These are phyloP conservation scores for Scrobipalpa atriplicella DNA, from an alignment of 2,888 invertebrate species.

Conservation along the genomic window DNA sequence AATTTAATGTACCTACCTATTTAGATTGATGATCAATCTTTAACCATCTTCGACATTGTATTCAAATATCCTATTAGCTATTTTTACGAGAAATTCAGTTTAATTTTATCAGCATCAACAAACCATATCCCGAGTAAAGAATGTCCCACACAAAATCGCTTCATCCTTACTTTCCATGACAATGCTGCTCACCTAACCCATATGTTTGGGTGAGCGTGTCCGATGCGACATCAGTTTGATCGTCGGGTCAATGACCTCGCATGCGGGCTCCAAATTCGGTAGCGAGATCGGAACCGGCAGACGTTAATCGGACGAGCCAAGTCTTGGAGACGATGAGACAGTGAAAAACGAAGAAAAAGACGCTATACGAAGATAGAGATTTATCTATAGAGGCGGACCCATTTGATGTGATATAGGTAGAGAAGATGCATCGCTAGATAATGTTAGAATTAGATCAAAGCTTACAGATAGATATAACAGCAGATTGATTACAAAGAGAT, in stretches of 20 bases:
- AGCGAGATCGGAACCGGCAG: conserved; percentile 37
- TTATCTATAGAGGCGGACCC: conserved; percentile 32
- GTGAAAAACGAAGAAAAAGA: conserved; percentile 30
- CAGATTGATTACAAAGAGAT: background rate
- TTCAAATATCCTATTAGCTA: no score
- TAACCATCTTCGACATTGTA: no score
- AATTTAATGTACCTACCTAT: no score
- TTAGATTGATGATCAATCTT: no score
- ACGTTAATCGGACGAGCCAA: conserved; percentile 69
- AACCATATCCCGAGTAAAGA: background rate
- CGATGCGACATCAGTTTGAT: conserved; percentile 35
- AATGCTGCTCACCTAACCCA: conserved; percentile 24
- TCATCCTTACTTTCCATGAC: conserved; percentile 17
- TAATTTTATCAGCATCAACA: no score
- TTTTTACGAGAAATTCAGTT: no score
- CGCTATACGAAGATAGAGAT: conserved; percentile 20
- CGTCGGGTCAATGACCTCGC: conserved; percentile 60
- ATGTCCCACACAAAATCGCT: conserved; percentile 4
- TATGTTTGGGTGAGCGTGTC: conserved; percentile 31
- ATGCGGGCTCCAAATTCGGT: conserved; percentile 74
- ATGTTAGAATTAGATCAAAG: conserved; percentile 29
- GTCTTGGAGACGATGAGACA: conserved; percentile 46
- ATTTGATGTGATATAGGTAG: conserved; percentile 3
- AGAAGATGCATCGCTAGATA: background rate
- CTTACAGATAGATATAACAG: background rate